Base-by-base conservation (phyloP, 2,888 invertebrate species). In the Andrena bucephala region DNA sequence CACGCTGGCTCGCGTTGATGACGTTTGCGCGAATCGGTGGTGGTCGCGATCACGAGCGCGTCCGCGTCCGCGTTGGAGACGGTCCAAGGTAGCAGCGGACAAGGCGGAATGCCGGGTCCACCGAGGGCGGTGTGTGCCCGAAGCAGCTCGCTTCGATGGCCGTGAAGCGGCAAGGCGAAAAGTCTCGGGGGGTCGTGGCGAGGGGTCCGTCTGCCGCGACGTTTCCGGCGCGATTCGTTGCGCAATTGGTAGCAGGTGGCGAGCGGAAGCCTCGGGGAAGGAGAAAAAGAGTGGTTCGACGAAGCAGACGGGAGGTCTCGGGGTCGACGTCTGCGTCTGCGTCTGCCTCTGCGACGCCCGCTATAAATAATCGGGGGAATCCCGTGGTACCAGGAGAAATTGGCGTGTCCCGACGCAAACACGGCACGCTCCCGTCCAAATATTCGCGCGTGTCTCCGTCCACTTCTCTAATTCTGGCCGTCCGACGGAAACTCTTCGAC, bases 321-420 rank as follows among this genome's bases (percentile, higher is more conserved):
- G 42, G 10, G 67, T 52, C 68, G 33, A 31, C 74, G 67, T 29
- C 52, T 24, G 31, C 57, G 72, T 52, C 20, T 52, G 52, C 69
- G 68, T 52, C 76, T 59, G 68, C 74, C 73, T 36, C 70, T 80
- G 78, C 85, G 75, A 84, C 81, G 77, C 74, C 66, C 75, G 86
- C 92, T 91, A 92, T 92, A 92, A 92, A 91, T 91, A 91, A 90
- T 89, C 88, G 89, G 88, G 91, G 92, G 90, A 92, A 92, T 92
- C 92, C 91, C 88, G 74, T 33, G 81, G 69, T 75, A 62, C 72
- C 77, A 84, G 83, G 81, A 87, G 86, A 87, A 85, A 86, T 80
- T 71, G 78, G 73, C 78, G 59, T 62, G 72, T 70, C 72, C 33
- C 73, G 75, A 59, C 66, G 52, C 70, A 70, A 79, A 77, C 77